A percentile compares a stretch with the other conserved stretches of the same genome.
Conservation (phyloP, 2,113 vertebrate genomes). For the Lucifuga dentata region DNA sequence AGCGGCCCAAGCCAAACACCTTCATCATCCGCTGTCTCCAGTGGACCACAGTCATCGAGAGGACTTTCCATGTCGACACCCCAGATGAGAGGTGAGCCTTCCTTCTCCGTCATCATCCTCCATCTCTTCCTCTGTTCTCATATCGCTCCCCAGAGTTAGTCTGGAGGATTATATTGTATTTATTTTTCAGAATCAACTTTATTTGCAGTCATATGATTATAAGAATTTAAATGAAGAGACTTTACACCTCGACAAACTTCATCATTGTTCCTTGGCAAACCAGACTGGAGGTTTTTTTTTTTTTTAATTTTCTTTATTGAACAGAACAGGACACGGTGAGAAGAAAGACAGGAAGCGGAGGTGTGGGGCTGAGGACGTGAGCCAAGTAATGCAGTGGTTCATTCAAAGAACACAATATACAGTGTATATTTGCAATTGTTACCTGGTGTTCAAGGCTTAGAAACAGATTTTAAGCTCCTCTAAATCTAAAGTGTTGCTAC, state of each 20-base stretch:
- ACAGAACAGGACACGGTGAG: conserved; percentile 22
- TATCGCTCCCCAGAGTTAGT: not conserved
- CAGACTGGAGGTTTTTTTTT: conserved; percentile 1
- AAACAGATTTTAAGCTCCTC: conserved; percentile 1
- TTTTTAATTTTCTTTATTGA: not conserved
- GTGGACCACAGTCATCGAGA: conserved; percentile 98
- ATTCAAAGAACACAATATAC: conserved; percentile 32
- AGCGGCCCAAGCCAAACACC: conserved; percentile 96
- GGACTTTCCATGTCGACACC: conserved; percentile 95
- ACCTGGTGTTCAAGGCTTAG: conserved; percentile 12
- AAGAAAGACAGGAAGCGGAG: conserved; percentile 56
- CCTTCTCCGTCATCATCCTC: not conserved
- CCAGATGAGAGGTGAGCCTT: conserved; percentile 91
- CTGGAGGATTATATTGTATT: too few relatives aligned
- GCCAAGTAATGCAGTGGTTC: conserved; percentile 25
- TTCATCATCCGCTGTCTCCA: conserved; percentile 98
- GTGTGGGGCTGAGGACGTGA: conserved; percentile 25
- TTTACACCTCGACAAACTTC: too few relatives aligned
- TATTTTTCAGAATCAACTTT: too few relatives aligned
- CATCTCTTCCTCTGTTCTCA: not conserved
- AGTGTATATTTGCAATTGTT: not conserved
- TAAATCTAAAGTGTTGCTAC: too few relatives aligned
- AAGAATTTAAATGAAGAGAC: too few relatives aligned
- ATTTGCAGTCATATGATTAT: too few relatives aligned
- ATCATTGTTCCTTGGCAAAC: too few relatives aligned